phyloP scores from a whole-genome alignment of 2,888 invertebrate species.

The Cancer borealis region DNA sequence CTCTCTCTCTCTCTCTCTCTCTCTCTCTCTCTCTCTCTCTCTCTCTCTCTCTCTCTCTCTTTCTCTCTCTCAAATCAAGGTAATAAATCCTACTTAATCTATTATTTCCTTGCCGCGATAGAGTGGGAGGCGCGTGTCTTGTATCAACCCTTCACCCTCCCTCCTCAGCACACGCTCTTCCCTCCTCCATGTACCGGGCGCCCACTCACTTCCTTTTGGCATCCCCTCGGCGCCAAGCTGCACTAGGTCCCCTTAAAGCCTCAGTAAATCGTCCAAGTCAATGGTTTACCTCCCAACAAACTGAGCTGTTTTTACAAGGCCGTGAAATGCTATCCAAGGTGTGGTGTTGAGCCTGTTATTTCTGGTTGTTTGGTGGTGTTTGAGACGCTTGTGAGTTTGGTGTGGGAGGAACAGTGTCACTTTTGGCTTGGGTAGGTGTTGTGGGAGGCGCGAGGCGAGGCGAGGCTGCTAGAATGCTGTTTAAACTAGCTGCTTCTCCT shows the following conservation, averaged over 20 bases:
- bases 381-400: not conserved
- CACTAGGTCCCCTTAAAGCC: not conserved
- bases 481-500: not conserved
- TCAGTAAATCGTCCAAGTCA: not conserved
- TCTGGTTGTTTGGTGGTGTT: not conserved
- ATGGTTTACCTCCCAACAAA: not conserved
- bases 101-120: no score
- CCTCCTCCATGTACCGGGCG: not conserved
- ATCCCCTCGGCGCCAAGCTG: not conserved
- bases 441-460: not conserved
- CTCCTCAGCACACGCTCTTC: not conserved
- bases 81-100: no score
- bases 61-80: no score
- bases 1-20: no score
- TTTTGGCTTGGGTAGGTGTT: not conserved
- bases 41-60: no score
- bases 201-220: not conserved
- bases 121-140: no score
- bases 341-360: not conserved
- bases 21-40: no score
- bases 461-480: not conserved
- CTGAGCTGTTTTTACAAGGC: not conserved
- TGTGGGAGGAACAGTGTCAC: not conserved
- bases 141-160: not conserved
- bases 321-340: not conserved